These are phyloP conservation scores for Tipula unca DNA, from an alignment of 2,888 invertebrate genomes.

Conservation along the genomic window DNA sequence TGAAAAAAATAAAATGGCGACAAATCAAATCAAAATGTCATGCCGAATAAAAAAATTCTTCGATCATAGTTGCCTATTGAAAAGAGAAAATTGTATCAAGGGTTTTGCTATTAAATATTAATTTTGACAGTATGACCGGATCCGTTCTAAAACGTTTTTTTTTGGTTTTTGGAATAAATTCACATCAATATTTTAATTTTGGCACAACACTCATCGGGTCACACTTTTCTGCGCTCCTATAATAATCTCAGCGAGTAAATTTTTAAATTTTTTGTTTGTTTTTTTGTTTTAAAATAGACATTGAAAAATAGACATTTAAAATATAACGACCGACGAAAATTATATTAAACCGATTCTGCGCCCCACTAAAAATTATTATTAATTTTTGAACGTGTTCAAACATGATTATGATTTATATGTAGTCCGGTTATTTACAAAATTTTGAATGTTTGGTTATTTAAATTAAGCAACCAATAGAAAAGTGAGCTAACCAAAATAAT, in stretches of 20 bases:
- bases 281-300: background rate
- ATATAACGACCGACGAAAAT: background rate
- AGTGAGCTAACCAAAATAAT: background rate
- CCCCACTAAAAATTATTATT: background rate
- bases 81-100: no score
- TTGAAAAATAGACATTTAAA: slow-evolving; percentile 14
- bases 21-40: no score
- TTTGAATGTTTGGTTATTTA: background rate
- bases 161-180: no score
- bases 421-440: background rate
- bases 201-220: background rate
- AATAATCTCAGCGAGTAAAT: slow-evolving; percentile 3
- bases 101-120: no score
- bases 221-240: background rate
- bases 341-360: background rate
- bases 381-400: background rate
- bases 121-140: no score
- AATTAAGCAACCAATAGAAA: background rate
- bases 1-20: no score
- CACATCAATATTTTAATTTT: background rate
- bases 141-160: no score
- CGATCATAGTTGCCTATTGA: no score
- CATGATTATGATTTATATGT: background rate
- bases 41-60: no score
- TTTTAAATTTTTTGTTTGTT: background rate